Percentiles rank a stretch among this genome's conserved stretches.
phyloP scores from a whole-genome alignment of 2,888 invertebrate genomes.

The Pseudococcus longispinus region DNA sequence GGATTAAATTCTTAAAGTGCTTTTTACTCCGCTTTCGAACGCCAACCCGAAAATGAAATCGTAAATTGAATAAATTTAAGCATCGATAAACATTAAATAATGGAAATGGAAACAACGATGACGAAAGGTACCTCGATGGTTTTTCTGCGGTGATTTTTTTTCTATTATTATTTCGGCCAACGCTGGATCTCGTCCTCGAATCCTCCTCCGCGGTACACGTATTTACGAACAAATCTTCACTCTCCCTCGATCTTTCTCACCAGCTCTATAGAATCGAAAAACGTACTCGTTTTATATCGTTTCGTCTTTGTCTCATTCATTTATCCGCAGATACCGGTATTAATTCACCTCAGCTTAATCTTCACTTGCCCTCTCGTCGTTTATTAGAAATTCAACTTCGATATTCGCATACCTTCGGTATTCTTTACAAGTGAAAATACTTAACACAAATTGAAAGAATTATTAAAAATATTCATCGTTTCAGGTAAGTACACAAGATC shows the following conservation, averaged over 20 bases:
- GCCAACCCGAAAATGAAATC: constrained; percentile 3
- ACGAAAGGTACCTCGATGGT: background rate
- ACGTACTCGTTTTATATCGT: background rate
- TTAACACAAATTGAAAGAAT: background rate
- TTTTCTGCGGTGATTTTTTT: background rate
- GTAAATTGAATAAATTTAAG: constrained; percentile 41
- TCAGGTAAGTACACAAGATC: background rate
- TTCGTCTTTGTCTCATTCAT: background rate
- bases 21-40: background rate
- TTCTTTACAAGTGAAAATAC: background rate
- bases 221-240: background rate
- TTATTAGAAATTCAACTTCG: too few species aligned
- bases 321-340: background rate
- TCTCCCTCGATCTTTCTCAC: background rate
- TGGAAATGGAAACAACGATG: constrained; percentile 17
- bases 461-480: background rate
- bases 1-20: constrained; percentile 26
- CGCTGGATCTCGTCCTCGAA: background rate
- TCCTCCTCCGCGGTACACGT: background rate
- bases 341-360: background rate
- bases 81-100: constrained; percentile 37
- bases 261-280: background rate
- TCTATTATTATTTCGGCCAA: background rate
- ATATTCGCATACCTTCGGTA: too few species aligned
- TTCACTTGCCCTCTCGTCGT: too few species aligned